Percentiles rank a stretch among this genome's conserved stretches.
Conservation (phyloP, 2,113 vertebrate genomes). For the Rhineura floridana region DNA sequence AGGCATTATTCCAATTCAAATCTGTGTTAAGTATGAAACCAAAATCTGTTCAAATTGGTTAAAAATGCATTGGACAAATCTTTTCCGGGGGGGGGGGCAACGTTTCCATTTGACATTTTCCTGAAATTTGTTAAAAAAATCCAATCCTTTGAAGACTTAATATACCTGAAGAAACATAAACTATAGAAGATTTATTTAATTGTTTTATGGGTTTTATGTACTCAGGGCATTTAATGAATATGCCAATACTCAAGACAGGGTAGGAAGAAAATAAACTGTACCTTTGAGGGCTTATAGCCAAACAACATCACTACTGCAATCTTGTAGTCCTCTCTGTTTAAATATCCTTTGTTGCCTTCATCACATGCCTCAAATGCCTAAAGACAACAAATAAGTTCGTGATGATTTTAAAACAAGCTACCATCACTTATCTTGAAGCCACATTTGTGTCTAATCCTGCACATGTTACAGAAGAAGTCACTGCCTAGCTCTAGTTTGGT, state of each 20-base stretch:
- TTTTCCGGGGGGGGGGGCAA: not conserved
- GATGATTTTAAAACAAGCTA: not conserved
- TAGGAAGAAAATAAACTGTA: constrained; percentile 42
- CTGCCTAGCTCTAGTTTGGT: not conserved
- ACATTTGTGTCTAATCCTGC: not conserved
- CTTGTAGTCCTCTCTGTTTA: constrained; percentile 79
- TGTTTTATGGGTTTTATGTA: not conserved
- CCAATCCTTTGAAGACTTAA: not conserved
- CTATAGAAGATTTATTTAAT: fast-evolving
- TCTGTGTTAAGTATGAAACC: not conserved
- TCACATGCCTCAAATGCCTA: constrained; percentile 74
- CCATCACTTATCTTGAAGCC: not conserved
- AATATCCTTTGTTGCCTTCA: constrained; percentile 70
- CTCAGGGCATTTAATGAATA: not conserved
- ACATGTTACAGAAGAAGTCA: not conserved
- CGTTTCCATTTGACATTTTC: not conserved
- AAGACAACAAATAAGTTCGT: constrained; percentile 17
- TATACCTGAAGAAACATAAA: not conserved
- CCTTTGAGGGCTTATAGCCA: constrained; percentile 79
- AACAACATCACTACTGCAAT: constrained; percentile 75
- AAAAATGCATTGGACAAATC: not conserved
- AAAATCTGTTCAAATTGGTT: not conserved
- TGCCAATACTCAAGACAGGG: not conserved
- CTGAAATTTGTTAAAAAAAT: not conserved
- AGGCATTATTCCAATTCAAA: not conserved